Conservation (phyloP, 2,888 invertebrate species). For the Andrena chrysosceles region DNA sequence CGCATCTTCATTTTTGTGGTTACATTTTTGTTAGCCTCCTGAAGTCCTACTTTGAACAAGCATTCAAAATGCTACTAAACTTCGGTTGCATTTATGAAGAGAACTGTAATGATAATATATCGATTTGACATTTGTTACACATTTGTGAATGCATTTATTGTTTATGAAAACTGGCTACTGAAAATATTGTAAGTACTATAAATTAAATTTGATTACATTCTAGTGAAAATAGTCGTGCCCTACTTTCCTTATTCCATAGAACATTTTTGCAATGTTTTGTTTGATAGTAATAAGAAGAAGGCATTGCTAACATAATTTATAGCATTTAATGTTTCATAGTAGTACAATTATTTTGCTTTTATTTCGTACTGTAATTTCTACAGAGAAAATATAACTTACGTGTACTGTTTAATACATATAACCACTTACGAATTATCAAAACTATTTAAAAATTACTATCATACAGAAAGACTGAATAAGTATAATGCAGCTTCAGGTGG, state of each 20-base stretch:
- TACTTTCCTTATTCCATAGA: constrained; percentile 19
- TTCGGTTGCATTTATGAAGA: constrained; percentile 12
- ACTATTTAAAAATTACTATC: too few relatives aligned
- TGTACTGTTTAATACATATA: background rate
- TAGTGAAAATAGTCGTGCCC: constrained; percentile 39
- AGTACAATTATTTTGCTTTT: background rate
- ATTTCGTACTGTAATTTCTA: background rate
- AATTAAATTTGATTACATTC: constrained; percentile 51
- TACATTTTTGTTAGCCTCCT: constrained; percentile 59
- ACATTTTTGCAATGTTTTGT: background rate
- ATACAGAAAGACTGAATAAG: too few relatives aligned
- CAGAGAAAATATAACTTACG: background rate
- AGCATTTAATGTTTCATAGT: background rate
- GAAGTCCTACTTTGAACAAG: constrained; percentile 26
- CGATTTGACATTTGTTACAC: constrained; percentile 34
- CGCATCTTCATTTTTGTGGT: constrained; percentile 82
- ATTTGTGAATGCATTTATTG: constrained; percentile 37
- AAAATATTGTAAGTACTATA: constrained; percentile 49
- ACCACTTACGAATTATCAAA: too few relatives aligned
- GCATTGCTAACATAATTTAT: background rate
- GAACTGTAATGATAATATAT: constrained; percentile 29
- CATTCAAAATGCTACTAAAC: constrained; percentile 3
- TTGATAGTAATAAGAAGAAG: background rate
- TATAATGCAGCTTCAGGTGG: too few relatives aligned
- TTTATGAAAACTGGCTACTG: constrained; percentile 33